Base-by-base conservation (phyloP, 92 coral and sea anemone genomes). In the Palythoa grandis region DNA sequence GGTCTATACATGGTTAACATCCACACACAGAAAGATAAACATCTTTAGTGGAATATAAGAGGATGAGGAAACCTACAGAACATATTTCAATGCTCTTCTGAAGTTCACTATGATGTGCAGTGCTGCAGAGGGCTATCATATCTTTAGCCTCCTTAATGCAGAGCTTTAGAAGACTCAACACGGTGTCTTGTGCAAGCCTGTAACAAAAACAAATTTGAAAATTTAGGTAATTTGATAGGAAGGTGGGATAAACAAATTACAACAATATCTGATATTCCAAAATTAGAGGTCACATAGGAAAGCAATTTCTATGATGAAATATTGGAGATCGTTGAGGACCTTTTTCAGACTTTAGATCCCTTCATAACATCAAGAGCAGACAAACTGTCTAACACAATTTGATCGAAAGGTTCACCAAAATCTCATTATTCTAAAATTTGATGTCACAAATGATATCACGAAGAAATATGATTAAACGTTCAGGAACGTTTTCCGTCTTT, bases 141-240 rank as follows among this genome's bases (percentile, higher is more conserved):
- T 72, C 35, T 70, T 88, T 72, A 20, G 96, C 88, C 79, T 94
- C 98, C 75, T 83, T 92, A 54, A 91, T 76, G 70, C 96, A 94
- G 22, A 76, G 88, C 86, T 93, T 90, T 83, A 96, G 86, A 56
- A 93, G 82, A 73, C 85, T 87, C 75, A 84, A 84, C 61, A 87
- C 95, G 15, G 90, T 91, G 86, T 96, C 98, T 80, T 96, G 92
- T 63, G 93, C 95, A 61, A 96, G 56, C 89, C 98, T 96, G 88
- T 39, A 38, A 25, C 68, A 15, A 85, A 61, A 66, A 71, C 38
- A 35, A 76, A 37, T 67, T 22, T 7, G 13, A 22, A 4, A n/a
- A 7, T 25, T 69, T 12, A 9, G 22, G 22, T 4, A 63, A 63
- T 17, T 7, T 63, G 7, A 63, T 17, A n/a, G 69, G 15, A 70